Evolutionary conservation across 2,113 vertebrate genomes (phyloP), one percentile per base, ranked within the genome.

Genomic region (Tupaia chinensis): DNA sequence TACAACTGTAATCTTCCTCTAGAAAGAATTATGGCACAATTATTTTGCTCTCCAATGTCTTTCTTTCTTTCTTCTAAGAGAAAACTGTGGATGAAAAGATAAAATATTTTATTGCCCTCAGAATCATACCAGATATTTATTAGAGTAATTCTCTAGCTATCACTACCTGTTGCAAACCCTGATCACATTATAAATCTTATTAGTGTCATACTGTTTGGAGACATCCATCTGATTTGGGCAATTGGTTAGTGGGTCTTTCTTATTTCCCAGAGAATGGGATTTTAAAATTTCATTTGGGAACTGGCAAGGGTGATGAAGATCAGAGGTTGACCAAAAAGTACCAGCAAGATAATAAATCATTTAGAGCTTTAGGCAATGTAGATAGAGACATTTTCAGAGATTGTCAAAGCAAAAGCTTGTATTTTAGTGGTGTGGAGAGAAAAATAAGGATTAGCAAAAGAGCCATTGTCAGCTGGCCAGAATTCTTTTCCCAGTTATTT

Each of bases 91-190:
- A 44, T 44, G 82, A 95, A 98, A 98, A 97, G 97, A 22, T 70
- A 87, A 98, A 98, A 98, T 97, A 95, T 92, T 94, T 96, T 97
- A 97, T 96, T 98, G 80, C 95, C 97, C 78, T 98, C 93, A 98
- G 98, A 98, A 98, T 97, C 91, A 93, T 97, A 97, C 97, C 95
- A 98, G 98, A 97, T 98, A 98, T 98, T 98, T 98, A 98, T 98
- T 98, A 96, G 85, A 94, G 96, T 97, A 97, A 96, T 98, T 98
- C 94, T 98, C 96, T 94, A 88, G 94, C 97, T 98, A 97, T 97
- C 94, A 96, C 69, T 90, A 92, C 90, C 87, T 19, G 92, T 95
- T 96, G 96, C 88, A 98, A 96, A 96, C 96, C 96, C 94, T 91
- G 96, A 88, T 93, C 83, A 91, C 11, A 27, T 93, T 87, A 90